Base-by-base conservation (phyloP, 2,888 invertebrate genomes). In the Cenopis cana region DNA sequence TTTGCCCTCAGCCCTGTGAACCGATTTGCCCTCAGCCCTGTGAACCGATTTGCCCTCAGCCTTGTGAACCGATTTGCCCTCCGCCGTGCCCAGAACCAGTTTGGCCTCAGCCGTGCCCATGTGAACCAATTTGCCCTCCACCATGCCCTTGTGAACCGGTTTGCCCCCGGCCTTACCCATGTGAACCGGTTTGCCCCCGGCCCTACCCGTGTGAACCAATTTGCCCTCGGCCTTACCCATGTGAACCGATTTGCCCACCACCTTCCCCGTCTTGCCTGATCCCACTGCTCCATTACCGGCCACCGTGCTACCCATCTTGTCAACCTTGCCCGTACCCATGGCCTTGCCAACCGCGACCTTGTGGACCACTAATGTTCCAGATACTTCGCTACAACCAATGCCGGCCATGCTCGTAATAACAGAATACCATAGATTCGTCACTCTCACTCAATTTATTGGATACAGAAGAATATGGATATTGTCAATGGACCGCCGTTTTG, bases 161-260 rank as follows among this genome's bases (percentile, higher is more conserved):
- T 54, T 54, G 9, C 29, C 54, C 54, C 6, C 9, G 9, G 9
- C 55, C 55, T 6, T 14, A 4, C 41, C 60, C 60, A 0, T n/a
- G 3, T 29, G 60, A 60, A 46, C 46, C 46, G 5, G 17, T 60
- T 46, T 24, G n/a, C 46, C 46, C 46, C 9, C 20, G 14, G 14
- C 59, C 59, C 9, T 36, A 4, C 14, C 57, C 57, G 2, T 38
- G 57, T 38, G 57, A 38, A 6, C 57, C 17, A 2, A 57, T 57
- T 12, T 54, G 24, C 20, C 54, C 54, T 8, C 20, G 17, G 17
- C 56, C 57, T 11, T 69, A 56, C 29, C 69, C 74, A 0, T 56
- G n/a, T n/a, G n/a, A n/a, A n/a, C n/a, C n/a, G n/a, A 20, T 59
- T 60, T 52, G 74, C 17, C 77, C 76, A 12, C 68, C 69, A 20